Percentiles rank a stretch among this genome's conserved stretches.
phyloP scores from a whole-genome alignment of 2,797 vertebrate species.

The Ciconia nigra region DNA sequence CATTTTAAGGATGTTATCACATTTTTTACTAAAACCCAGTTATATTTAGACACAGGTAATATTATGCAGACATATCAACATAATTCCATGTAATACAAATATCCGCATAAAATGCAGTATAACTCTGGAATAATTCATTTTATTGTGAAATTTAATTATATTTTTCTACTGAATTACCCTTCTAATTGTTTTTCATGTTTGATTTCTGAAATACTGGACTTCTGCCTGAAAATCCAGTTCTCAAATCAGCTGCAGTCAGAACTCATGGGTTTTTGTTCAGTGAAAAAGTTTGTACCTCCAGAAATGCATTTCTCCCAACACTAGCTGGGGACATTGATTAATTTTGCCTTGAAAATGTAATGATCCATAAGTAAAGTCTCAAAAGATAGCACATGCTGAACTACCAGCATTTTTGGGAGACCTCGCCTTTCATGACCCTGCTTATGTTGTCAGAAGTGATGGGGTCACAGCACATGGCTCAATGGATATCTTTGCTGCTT shows the following conservation, averaged over 20 bases:
- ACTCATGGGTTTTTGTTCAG: background rate
- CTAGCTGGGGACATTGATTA: background rate
- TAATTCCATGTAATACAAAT: background rate
- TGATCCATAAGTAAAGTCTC: background rate
- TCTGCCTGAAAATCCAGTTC: background rate
- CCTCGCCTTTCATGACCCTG: background rate
- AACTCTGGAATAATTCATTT: background rate
- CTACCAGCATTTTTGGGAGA: background rate
- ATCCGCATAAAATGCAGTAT: background rate
- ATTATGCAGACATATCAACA: background rate
- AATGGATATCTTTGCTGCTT: background rate
- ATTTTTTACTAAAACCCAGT: background rate
- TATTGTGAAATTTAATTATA: background rate
- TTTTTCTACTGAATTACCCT: background rate
- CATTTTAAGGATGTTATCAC: background rate
- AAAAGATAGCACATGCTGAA: background rate
- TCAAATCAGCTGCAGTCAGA: background rate
- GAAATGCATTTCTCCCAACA: background rate
- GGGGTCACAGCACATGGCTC: background rate
- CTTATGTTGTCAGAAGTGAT: background rate
- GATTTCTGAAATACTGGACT: background rate
- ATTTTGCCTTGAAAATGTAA: background rate
- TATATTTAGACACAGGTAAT: background rate
- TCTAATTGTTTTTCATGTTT: background rate
- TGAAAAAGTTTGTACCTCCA: background rate